phyloP scores from a whole-genome alignment of 2,797 vertebrate species.

The Liparis tanakae region DNA sequence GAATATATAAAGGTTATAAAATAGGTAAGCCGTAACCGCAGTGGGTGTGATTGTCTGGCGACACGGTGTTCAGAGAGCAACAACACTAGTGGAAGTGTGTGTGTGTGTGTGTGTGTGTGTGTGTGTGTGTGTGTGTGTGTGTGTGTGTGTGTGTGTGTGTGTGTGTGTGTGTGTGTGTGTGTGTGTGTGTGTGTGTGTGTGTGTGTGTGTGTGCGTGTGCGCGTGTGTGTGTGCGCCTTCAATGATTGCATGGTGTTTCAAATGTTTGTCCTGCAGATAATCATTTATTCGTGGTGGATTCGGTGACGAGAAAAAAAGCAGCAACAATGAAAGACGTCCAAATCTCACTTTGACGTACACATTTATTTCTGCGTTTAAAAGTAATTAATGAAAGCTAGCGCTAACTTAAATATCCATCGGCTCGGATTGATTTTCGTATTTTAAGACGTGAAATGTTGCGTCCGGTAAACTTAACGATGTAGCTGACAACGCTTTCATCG shows the following conservation, averaged over 20 bases:
- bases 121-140: background rate
- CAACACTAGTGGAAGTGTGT: conserved; percentile 8
- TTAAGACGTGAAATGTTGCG: background rate
- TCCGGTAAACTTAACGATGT: background rate
- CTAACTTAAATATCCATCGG: background rate
- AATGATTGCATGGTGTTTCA: background rate
- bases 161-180: background rate
- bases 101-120: too few relatives aligned
- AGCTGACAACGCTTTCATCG: too few relatives aligned
- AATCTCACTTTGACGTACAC: background rate
- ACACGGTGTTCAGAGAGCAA: conserved; percentile 5
- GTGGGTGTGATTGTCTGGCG: conserved; percentile 56
- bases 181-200: background rate
- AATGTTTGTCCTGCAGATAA: background rate
- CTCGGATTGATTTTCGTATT: background rate
- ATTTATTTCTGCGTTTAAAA: background rate
- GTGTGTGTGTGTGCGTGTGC: background rate
- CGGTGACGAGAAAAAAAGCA: background rate
- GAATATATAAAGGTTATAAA: conserved; percentile 92
- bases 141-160: background rate
- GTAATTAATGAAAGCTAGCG: background rate
- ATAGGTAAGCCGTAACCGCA: conserved; percentile 87
- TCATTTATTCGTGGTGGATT: background rate
- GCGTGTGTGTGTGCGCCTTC: background rate
- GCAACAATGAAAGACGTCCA: conserved; percentile 4